phyloP scores from a whole-genome alignment of 1,140 invertebrate species.

The Aethina tumida region DNA sequence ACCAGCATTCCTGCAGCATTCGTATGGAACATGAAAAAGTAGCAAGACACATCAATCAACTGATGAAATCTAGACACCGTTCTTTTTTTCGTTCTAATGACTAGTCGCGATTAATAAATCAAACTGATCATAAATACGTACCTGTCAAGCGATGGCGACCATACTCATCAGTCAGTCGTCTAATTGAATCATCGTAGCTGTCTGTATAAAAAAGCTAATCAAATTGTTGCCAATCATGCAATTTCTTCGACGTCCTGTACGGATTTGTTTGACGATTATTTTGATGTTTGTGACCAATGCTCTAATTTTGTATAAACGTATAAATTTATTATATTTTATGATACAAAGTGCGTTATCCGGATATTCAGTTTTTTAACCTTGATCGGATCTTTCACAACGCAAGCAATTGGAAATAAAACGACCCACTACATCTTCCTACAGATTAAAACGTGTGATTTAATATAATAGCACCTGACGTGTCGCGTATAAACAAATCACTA shows the following conservation, averaged over 20 bases:
- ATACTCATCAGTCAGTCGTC: constrained; percentile 23
- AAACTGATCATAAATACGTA: constrained; percentile 13
- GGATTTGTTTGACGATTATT: too few species aligned
- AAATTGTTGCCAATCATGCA: constrained; percentile 3
- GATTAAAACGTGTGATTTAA: too few species aligned
- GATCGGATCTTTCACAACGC: too few species aligned
- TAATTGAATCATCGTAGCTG: constrained; percentile 21
- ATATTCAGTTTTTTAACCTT: too few species aligned
- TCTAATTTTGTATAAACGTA: constrained; percentile 1
- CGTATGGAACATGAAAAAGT: constrained; percentile 3
- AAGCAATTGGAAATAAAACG: too few species aligned
- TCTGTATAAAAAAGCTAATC: constrained; percentile 16
- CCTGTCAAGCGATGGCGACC: constrained; percentile 25
- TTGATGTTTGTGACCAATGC: not conserved
- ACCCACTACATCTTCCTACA: too few species aligned
- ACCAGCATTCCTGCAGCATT: constrained; percentile 1
- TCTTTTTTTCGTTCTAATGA: not conserved
- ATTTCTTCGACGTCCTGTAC: too few species aligned
- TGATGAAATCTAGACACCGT: constrained; percentile 2
- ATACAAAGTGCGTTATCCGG: not conserved
- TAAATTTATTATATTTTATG: not conserved
- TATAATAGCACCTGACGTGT: too few species aligned
- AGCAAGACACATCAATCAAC: not conserved
- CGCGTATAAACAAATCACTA: too few species aligned
- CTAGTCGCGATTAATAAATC: constrained; percentile 1